Conservation (phyloP, 2,888 invertebrate species). For the Cheilosia soror region DNA sequence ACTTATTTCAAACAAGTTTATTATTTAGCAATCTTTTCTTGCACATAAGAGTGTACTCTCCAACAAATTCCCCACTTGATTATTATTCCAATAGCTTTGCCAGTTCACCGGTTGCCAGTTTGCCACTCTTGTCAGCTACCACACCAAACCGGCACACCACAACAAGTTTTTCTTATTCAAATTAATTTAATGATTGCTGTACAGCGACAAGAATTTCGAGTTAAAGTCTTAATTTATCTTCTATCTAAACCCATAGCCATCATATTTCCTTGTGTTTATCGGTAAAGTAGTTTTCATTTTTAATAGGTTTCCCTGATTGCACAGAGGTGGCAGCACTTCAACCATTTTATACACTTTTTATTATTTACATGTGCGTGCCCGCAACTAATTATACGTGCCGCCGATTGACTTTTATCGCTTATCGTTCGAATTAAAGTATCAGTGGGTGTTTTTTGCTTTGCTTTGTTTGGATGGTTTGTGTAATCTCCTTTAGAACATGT, state of each 20-base stretch:
- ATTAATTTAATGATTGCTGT: not conserved
- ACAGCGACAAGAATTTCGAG: not conserved
- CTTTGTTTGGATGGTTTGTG: conserved; percentile 27
- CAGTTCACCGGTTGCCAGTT: no score
- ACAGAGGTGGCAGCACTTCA: conserved; percentile 54
- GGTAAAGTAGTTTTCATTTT: conserved; percentile 37
- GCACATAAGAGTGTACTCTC: no score
- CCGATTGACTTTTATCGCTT: conserved; percentile 50
- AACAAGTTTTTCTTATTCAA: not conserved
- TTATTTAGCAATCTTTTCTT: no score
- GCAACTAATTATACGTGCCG: conserved; percentile 25
- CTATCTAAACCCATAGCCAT: conserved; percentile 25
- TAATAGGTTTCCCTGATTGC: conserved; percentile 2
- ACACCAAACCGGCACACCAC: no score
- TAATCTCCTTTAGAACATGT: conserved; percentile 28
- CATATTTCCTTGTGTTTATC: not conserved
- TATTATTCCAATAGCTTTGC: no score
- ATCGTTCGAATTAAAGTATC: conserved; percentile 44
- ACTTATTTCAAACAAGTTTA: no score
- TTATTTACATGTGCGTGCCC: conserved; percentile 7
- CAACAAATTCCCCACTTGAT: no score
- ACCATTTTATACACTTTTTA: not conserved
- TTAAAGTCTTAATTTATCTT: not conserved
- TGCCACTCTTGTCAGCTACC: no score
- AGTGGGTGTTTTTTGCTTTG: conserved; percentile 13